phyloP scores from a whole-genome alignment of 1,140 invertebrate genomes.

The Dendrolimus punctatus region DNA sequence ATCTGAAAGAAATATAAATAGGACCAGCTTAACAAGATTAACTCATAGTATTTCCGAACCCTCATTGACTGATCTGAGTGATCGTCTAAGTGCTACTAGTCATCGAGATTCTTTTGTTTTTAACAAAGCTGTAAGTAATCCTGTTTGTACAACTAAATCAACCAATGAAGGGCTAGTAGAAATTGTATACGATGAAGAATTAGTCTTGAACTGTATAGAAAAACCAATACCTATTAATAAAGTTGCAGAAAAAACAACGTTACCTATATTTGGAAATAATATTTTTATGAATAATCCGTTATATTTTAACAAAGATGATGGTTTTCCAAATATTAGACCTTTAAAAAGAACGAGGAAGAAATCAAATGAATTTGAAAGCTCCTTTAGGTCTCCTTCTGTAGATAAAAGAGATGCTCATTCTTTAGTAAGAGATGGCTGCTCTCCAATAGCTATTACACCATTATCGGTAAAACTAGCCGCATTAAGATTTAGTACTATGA shows the following conservation, averaged over 20 bases:
- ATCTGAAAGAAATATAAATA: constrained; percentile 50
- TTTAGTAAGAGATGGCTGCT: constrained; percentile 54
- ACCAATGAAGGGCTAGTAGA: constrained; percentile 48
- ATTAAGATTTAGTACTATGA: constrained; percentile 61
- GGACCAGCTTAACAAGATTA: constrained; percentile 30
- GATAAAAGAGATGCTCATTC: constrained; percentile 58
- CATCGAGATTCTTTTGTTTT: constrained; percentile 31
- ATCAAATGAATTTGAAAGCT: constrained; percentile 63
- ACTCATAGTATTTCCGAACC: constrained; percentile 55
- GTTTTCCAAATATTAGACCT: constrained; percentile 39
- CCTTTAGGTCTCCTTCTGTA: constrained; percentile 57
- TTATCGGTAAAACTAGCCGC: constrained; percentile 56
- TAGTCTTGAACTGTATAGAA: constrained; percentile 57
- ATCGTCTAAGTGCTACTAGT: constrained; percentile 40
- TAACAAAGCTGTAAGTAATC: constrained; percentile 21
- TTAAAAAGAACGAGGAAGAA: constrained; percentile 62
- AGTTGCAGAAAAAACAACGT: constrained; percentile 43
- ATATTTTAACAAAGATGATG: constrained; percentile 56
- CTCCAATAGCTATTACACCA: constrained; percentile 56
- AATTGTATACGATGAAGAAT: constrained; percentile 60
- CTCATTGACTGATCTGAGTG: constrained; percentile 48
- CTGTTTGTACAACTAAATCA: constrained; percentile 49
- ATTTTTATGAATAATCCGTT: constrained; percentile 59
- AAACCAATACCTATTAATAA: constrained; percentile 41
- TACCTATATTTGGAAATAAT: constrained; percentile 59